Conservation (phyloP, 2,888 invertebrate genomes). For the Leucophenga maculata region DNA sequence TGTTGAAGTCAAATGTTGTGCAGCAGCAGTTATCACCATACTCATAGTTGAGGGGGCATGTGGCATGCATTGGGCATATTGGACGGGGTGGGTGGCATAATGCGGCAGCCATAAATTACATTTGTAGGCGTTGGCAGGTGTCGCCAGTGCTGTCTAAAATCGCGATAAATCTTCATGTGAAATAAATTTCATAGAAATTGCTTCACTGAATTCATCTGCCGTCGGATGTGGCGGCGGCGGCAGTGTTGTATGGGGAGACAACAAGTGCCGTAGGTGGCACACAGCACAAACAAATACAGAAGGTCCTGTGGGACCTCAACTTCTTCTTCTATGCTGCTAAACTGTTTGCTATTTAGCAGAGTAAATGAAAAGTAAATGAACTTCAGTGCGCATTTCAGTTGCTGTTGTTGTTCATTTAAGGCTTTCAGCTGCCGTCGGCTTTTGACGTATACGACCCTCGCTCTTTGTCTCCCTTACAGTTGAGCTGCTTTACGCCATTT, state of each 20-base stretch:
- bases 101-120: constrained; percentile 72
- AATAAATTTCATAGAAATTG: constrained; percentile 73
- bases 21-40: constrained; percentile 15
- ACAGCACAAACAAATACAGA: constrained; percentile 2
- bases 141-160: constrained; percentile 73
- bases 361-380: constrained; percentile 24
- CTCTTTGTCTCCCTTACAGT: background rate
- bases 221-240: constrained; percentile 59
- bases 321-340: background rate
- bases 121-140: constrained; percentile 74
- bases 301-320: constrained; percentile 11
- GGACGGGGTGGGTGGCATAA: constrained; percentile 56
- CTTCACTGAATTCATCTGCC: constrained; percentile 67
- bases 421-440: background rate
- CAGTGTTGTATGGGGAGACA: constrained; percentile 22
- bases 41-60: constrained; percentile 14
- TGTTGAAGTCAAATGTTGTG: constrained; percentile 23
- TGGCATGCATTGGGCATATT: background rate
- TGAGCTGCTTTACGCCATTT: constrained; percentile 1
- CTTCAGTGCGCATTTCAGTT: background rate
- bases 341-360: constrained; percentile 11
- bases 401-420: background rate
- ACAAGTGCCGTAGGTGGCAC: constrained; percentile 35
- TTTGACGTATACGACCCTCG: background rate
- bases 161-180: constrained; percentile 73